These are phyloP conservation scores for Dynastes tityus DNA, from an alignment of 2,888 invertebrate species.

Conservation along the genomic window DNA sequence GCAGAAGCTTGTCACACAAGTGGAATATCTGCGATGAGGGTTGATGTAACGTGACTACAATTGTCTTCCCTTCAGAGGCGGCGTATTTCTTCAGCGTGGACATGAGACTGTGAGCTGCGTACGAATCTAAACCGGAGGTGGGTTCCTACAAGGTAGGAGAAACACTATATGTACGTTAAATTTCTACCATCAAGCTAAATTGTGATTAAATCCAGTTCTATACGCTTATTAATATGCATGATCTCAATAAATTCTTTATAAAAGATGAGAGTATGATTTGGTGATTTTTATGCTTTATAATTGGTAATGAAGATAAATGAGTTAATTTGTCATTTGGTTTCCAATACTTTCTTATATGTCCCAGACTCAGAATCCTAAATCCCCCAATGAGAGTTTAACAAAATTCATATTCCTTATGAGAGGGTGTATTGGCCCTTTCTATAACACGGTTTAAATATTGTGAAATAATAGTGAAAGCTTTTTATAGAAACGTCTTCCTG, in stretches of 20 bases:
- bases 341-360: too few relatives aligned
- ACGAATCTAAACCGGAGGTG: constrained; percentile 87
- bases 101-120: constrained; percentile 84
- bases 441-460: neutral
- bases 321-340: too few relatives aligned
- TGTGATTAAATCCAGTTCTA: neutral
- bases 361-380: too few relatives aligned
- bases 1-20: constrained; percentile 84
- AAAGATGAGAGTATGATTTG: neutral
- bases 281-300: too few relatives aligned
- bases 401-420: neutral
- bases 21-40: constrained; percentile 90
- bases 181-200: neutral
- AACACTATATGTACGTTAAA: constrained; percentile 26
- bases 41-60: constrained; percentile 87
- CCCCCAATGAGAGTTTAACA: neutral
- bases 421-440: neutral
- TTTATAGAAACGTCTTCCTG: too few relatives aligned
- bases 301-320: too few relatives aligned
- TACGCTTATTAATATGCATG: neutral
- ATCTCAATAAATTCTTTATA: too few relatives aligned
- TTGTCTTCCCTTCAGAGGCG: constrained; percentile 83
- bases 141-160: constrained; percentile 76
- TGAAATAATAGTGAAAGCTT: too few relatives aligned
- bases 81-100: constrained; percentile 82